A percentile compares a stretch with the other conserved stretches of the same genome.
Conservation (phyloP, 2,888 invertebrate genomes). For the Meiosimyza platycephala region DNA sequence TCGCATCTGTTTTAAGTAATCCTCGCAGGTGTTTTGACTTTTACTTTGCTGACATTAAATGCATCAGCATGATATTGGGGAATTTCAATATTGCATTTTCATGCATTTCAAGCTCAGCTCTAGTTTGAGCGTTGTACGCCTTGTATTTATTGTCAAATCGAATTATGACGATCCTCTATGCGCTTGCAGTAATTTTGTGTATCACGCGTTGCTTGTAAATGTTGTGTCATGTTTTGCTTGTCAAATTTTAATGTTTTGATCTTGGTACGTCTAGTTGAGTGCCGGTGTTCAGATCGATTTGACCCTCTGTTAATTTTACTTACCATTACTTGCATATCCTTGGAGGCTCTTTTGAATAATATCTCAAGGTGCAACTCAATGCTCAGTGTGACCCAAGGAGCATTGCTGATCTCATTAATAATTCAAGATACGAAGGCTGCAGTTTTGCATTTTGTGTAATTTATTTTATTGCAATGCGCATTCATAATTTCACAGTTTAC, state of each 20-base stretch:
- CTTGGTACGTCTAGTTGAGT: not conserved
- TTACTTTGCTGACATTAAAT: no score
- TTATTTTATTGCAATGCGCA: not conserved
- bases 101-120: no score
- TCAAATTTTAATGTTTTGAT: conserved; percentile 20
- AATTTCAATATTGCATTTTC: no score
- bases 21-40: conserved; percentile 11
- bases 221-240: conserved; percentile 8
- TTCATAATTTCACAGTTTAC: not conserved
- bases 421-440: conserved; percentile 4
- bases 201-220: conserved; percentile 14
- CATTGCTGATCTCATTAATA: conserved; percentile 14
- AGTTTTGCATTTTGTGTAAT: conserved; percentile 15
- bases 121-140: no score
- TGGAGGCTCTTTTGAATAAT: not conserved
- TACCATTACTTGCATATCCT: conserved; percentile 9
- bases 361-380: not conserved
- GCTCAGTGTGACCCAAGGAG: not conserved
- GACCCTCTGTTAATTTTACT: conserved; percentile 1
- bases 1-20: not conserved
- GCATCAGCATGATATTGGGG: no score
- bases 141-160: no score
- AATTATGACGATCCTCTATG: no score
- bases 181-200: no score
- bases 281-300: not conserved